A percentile compares a stretch with the other conserved stretches of the same genome.
Conservation (phyloP, 2,888 invertebrate species). For the Encarsia formosa region DNA sequence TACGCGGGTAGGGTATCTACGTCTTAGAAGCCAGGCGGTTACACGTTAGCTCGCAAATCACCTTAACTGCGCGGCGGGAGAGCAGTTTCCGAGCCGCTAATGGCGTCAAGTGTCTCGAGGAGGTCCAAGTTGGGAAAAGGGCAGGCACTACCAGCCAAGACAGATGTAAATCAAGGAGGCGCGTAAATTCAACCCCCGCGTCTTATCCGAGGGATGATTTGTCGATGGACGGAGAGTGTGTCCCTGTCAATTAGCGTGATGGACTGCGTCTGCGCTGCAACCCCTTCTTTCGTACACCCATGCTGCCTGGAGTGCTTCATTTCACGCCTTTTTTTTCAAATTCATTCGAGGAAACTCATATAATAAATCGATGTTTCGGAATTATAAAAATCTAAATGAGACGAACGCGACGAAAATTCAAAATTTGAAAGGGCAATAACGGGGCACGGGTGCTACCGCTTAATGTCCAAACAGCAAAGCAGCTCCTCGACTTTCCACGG, state of each 20-base stretch:
- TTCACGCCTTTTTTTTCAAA: no score
- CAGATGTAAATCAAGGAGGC: conserved; percentile 25
- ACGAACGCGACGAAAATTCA: no score
- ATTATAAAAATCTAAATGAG: not conserved
- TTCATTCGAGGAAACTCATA: no score
- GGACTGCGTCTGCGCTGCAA: not conserved
- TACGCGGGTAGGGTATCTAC: not conserved
- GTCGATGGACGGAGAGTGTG: conserved; percentile 14
- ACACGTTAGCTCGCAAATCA: conserved; percentile 48
- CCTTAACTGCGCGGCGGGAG: conserved; percentile 47
- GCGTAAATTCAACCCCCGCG: conserved; percentile 14
- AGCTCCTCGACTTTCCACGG: no score
- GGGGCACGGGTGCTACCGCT: no score
- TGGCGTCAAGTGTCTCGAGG: conserved; percentile 50
- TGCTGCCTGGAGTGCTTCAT: no score
- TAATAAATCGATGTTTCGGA: not conserved
- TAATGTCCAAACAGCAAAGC: no score
- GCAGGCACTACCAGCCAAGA: not conserved
- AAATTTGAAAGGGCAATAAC: no score
- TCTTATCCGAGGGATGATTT: conserved; percentile 11
- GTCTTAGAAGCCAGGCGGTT: conserved; percentile 9
- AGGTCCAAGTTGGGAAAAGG: conserved; percentile 34
- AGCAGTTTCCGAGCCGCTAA: conserved; percentile 50
- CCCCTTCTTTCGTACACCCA: not conserved
- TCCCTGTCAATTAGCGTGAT: conserved; percentile 15